Conservation (phyloP, 2,797 vertebrate species). For the Acipenser ruthenus region DNA sequence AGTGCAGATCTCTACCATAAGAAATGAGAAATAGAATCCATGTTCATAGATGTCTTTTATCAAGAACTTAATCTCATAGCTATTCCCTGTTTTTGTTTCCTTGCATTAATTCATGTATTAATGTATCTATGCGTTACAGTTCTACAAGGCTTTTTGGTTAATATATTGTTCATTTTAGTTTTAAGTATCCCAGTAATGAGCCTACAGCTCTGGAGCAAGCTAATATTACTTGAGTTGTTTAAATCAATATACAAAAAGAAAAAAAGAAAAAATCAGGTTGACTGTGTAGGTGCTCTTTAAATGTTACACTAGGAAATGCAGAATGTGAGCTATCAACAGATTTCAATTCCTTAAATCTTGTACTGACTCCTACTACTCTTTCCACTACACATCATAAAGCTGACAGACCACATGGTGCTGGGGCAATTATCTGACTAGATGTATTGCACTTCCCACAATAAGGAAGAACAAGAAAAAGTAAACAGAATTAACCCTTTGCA, state of each 20-base stretch:
- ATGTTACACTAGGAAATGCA: not conserved
- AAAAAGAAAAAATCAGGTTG: not conserved
- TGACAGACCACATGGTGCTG: not conserved
- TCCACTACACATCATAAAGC: not conserved
- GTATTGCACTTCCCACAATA: not conserved
- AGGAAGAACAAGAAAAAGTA: slow-evolving; percentile 4
- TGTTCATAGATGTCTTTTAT: no score
- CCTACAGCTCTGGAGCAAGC: not conserved
- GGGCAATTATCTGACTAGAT: slow-evolving; percentile 3
- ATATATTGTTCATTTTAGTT: no score
- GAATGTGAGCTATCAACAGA: not conserved
- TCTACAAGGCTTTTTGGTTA: no score
- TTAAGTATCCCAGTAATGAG: not conserved
- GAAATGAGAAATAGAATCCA: not conserved
- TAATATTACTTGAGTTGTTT: not conserved
- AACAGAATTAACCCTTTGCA: not conserved
- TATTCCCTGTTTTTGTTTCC: no score
- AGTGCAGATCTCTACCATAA: slow-evolving; percentile 71
- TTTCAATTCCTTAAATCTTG: no score
- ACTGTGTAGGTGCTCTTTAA: not conserved
- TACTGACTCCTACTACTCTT: not conserved
- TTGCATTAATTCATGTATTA: no score
- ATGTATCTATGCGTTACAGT: no score
- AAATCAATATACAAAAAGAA: not conserved
- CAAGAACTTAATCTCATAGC: no score